These are phyloP conservation scores for Calephelis perditalis DNA, from an alignment of 2,888 invertebrate genomes.

Conservation along the genomic window DNA sequence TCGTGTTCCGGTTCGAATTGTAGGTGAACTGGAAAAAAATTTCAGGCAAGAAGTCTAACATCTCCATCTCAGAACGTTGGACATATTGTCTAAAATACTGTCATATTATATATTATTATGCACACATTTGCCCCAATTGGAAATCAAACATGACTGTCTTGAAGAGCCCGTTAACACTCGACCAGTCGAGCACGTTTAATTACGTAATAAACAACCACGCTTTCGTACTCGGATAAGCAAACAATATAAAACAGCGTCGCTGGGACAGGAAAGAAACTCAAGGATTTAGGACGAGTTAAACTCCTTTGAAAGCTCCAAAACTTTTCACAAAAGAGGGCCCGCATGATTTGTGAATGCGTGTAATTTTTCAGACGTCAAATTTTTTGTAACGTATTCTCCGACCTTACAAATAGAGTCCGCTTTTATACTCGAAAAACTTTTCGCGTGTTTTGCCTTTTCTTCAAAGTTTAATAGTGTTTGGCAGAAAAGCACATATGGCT, in stretches of 20 bases:
- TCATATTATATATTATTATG: too few relatives aligned
- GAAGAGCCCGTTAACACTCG: too few relatives aligned
- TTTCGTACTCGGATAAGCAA: neutral
- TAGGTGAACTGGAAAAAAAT: too few relatives aligned
- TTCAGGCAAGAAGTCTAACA: too few relatives aligned
- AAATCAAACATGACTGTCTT: too few relatives aligned
- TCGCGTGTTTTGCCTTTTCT: conserved; percentile 58
- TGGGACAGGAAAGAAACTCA: conserved; percentile 44
- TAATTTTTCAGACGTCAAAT: conserved; percentile 78
- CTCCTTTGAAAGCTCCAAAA: conserved; percentile 63
- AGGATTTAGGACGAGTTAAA: conserved; percentile 62
- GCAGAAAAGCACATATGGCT: conserved; percentile 47
- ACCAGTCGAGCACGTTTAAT: too few relatives aligned
- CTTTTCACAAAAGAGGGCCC: conserved; percentile 70
- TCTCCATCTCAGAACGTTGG: too few relatives aligned
- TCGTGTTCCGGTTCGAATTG: too few relatives aligned
- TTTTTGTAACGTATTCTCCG: conserved; percentile 68
- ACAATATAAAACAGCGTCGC: conserved; percentile 9
- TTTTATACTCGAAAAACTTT: conserved; percentile 64
- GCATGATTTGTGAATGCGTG: conserved; percentile 76
- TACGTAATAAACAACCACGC: too few relatives aligned
- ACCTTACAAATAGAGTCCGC: conserved; percentile 66
- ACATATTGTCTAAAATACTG: too few relatives aligned
- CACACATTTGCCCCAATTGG: too few relatives aligned
- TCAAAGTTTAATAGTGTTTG: conserved; percentile 59